phyloP scores from a whole-genome alignment of 2,888 invertebrate species.

The Oscheius sp. region DNA sequence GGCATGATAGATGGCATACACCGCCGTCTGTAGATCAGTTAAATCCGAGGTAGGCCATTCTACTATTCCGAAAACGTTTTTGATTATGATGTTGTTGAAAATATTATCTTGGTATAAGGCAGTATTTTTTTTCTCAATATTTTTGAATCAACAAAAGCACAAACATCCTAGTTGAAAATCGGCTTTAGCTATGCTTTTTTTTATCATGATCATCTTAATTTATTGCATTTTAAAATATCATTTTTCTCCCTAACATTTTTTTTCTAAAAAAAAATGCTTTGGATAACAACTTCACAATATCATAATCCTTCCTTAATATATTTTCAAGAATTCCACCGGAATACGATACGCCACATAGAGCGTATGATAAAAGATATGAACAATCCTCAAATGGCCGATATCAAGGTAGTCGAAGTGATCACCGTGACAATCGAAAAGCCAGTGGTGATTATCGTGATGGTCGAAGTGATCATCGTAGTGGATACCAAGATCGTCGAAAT shows the following conservation, averaged over 20 bases:
- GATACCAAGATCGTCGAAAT: neutral
- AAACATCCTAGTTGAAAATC: too few species aligned
- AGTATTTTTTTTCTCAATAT: too few species aligned
- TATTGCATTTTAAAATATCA: too few species aligned
- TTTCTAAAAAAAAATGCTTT: too few species aligned
- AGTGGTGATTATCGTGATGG: neutral
- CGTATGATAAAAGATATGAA: neutral
- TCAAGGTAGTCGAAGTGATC: neutral
- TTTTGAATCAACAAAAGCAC: too few species aligned
- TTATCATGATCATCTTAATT: too few species aligned
- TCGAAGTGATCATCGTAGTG: neutral
- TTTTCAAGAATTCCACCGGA: neutral
- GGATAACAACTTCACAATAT: too few species aligned
- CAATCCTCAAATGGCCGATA: neutral
- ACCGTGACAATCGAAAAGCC: neutral
- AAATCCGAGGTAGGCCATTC: neutral
- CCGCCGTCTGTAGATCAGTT: neutral
- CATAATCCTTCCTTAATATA: neutral
- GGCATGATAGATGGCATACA: constrained; percentile 18
- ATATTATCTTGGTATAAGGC: too few species aligned
- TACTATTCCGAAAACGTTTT: neutral
- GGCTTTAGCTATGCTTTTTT: too few species aligned
- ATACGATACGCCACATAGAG: neutral
- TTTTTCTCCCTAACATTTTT: too few species aligned
- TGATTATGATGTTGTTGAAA: too few species aligned